Evolutionary conservation across 2,797 vertebrate species (phyloP).

Genomic region (Helostoma temminkii): DNA sequence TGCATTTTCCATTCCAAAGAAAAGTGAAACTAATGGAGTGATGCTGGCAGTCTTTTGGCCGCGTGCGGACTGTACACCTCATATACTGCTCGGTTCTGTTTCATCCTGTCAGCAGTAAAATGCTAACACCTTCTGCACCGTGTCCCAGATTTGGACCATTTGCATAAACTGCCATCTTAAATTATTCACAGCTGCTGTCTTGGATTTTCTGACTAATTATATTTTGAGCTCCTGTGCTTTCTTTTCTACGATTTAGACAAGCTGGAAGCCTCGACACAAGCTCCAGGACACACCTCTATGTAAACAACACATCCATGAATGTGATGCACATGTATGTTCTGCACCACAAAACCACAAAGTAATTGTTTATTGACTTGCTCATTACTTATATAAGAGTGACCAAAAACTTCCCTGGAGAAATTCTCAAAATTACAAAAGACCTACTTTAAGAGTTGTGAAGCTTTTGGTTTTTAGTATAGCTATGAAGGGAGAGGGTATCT

Average conservation of each 20-base stretch:
- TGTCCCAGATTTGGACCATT: slow-evolving; percentile 79
- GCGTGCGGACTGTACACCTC: slow-evolving; percentile 55
- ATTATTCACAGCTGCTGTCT: slow-evolving; percentile 82
- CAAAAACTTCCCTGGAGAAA: not conserved
- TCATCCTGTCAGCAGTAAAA: slow-evolving; percentile 75
- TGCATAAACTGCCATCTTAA: slow-evolving; percentile 82
- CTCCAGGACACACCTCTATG: not conserved
- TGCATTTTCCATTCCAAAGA: slow-evolving; percentile 41
- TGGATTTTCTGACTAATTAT: slow-evolving; percentile 81
- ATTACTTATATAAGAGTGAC: not conserved
- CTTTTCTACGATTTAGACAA: slow-evolving; percentile 51
- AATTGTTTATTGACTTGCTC: not conserved
- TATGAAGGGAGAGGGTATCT: not conserved
- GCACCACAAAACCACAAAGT: not conserved
- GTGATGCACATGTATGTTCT: not conserved
- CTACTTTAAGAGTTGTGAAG: not conserved
- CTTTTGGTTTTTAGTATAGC: not conserved
- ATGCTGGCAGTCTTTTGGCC: slow-evolving; percentile 44
- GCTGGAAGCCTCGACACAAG: slow-evolving; percentile 9
- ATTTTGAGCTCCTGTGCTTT: slow-evolving; percentile 71
- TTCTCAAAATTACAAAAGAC: not conserved
- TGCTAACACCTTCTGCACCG: slow-evolving; percentile 74
- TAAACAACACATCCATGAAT: not conserved
- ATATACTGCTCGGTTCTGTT: slow-evolving; percentile 61
- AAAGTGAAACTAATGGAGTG: slow-evolving; percentile 70